Base-by-base conservation (phyloP, 2,113 vertebrate genomes). In the Lontra canadensis region DNA sequence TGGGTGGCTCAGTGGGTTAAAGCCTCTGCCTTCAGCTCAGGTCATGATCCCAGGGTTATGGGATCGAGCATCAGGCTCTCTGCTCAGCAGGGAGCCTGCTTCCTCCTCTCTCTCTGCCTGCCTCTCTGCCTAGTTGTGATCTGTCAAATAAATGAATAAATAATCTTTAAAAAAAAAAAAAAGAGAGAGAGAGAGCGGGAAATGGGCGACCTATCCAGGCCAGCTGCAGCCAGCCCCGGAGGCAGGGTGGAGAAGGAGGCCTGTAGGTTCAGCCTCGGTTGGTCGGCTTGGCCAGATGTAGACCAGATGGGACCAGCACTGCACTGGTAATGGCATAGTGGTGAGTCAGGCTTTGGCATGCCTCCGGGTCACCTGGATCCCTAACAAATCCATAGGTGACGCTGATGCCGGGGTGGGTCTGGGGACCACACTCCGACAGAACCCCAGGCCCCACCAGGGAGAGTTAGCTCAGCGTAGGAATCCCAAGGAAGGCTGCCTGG, bases 391-490 rank as follows among this genome's bases (percentile, higher is more conserved):
- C 10, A 12, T 42, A 11, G 36, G 36, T 47, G 36, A 34, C 15
- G 39, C 61, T 10, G 36, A 1, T 34, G 21, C 71, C 47, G 0
- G 36, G 52, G 29, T 65, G 61, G 21, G 42, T 39, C 42, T 47
- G 11, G 2, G 7, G n/a, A 6, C 61, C 61, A 44, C 7, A 1
- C 23, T 69, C 9, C 8, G 0, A 3, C 7, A 59, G 63, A 63
- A 71, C 36, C 52, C 10, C 1, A 0, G 15, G 15, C 21, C 63
- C 65, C 57, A 1, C 73, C 42, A 69, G 17, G 14, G 14, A 42
- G 34, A 55, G 29, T 44, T 8, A 21, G 12, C 13, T 4, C 4
- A 2, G 36, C 9, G 14, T 39, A 14, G 36, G 71, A 76, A 34
- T 21, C 29, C 57, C 88, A 61, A 52, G 47, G 57, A 52, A 34